Conservation (phyloP, 1,140 invertebrate genomes). For the Achatina immaculata region DNA sequence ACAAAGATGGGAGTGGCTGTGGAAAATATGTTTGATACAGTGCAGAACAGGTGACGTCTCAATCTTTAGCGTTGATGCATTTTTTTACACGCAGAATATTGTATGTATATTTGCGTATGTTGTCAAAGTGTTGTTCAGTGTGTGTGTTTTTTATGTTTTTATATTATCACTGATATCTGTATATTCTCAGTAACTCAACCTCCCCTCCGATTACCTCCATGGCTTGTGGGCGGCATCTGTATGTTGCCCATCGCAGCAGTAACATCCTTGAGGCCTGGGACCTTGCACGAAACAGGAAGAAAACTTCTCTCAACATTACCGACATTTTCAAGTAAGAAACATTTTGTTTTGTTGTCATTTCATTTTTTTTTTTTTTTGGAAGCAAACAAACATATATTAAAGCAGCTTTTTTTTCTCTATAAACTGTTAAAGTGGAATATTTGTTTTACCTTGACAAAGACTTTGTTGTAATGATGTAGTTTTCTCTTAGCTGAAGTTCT, state of each 20-base stretch:
- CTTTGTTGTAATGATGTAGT: no score
- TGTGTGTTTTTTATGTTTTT: no score
- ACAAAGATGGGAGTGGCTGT: slow-evolving; percentile 45
- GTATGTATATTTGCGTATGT: no score
- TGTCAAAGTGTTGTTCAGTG: no score
- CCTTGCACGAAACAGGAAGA: slow-evolving; percentile 33
- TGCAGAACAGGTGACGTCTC: slow-evolving; percentile 40
- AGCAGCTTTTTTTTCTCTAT: background rate
- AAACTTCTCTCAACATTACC: slow-evolving; percentile 36
- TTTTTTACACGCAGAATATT: background rate
- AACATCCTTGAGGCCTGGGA: slow-evolving; percentile 48
- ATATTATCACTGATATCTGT: no score
- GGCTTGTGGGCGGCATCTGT: slow-evolving; percentile 48
- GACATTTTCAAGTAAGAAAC: slow-evolving; percentile 43
- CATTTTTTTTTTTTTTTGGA: background rate
- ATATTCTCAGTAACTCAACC: slow-evolving; percentile 29
- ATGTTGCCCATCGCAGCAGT: slow-evolving; percentile 42
- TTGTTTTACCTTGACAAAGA: no score
- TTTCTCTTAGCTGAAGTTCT: no score
- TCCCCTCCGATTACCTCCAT: slow-evolving; percentile 44
- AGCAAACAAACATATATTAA: background rate
- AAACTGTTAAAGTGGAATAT: no score
- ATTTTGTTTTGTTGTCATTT: background rate
- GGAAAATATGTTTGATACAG: slow-evolving; percentile 50
- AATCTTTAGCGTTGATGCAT: background rate